Conservation (phyloP, 2,797 vertebrate species). For the Sardinella longiceps region DNA sequence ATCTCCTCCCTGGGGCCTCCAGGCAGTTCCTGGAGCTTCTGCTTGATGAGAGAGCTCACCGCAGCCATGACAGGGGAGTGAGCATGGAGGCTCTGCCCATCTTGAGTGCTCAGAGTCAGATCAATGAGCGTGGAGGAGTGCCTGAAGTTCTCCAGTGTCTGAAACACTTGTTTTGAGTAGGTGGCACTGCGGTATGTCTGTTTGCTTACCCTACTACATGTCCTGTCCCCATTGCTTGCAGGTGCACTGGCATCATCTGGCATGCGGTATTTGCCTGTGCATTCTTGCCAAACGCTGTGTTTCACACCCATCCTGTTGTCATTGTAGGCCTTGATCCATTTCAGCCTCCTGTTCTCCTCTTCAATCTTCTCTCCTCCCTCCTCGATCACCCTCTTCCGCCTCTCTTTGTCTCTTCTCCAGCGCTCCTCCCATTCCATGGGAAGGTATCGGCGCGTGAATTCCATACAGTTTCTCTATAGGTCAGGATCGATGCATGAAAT, state of each 20-base stretch:
- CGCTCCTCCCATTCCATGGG: slow-evolving; percentile 74
- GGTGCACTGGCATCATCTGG: background rate
- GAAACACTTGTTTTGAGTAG: slow-evolving; percentile 62
- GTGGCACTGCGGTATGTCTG: slow-evolving; percentile 44
- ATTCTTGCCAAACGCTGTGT: background rate
- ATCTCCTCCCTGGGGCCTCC: slow-evolving; percentile 27
- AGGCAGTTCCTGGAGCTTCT: slow-evolving; percentile 44
- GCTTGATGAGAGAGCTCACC: slow-evolving; percentile 63
- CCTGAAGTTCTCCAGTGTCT: slow-evolving; percentile 58
- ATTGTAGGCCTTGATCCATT: slow-evolving; percentile 73
- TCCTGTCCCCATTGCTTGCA: slow-evolving; percentile 4
- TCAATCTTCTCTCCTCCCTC: slow-evolving; percentile 69
- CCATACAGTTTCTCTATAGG: slow-evolving; percentile 58
- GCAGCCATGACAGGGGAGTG: slow-evolving; percentile 72
- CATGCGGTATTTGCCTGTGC: background rate
- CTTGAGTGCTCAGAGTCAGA: slow-evolving; percentile 61
- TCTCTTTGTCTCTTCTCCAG: slow-evolving; percentile 77
- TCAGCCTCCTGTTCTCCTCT: slow-evolving; percentile 64
- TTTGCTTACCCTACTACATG: slow-evolving; percentile 6
- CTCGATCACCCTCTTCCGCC: slow-evolving; percentile 62
- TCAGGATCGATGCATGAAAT: background rate
- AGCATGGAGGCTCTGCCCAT: slow-evolving; percentile 50
- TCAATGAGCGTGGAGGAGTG: slow-evolving; percentile 69
- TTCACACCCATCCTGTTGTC: slow-evolving; percentile 66
- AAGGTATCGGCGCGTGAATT: slow-evolving; percentile 54